phyloP scores from a whole-genome alignment of 2,797 vertebrate genomes.

The Mionectes olivaceus region DNA sequence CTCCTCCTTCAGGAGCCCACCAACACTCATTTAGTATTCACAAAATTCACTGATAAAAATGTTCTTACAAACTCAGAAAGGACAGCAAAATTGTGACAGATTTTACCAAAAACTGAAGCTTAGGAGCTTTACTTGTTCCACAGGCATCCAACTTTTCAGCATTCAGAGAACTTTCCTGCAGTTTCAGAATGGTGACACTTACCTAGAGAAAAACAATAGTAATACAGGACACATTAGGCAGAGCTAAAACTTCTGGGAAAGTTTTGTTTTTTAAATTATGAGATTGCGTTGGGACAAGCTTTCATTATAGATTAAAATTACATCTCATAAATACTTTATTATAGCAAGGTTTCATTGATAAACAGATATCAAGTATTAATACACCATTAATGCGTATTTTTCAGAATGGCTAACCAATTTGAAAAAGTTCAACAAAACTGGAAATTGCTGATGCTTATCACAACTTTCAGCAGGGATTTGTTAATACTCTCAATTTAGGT shows the following conservation, averaged over 20 bases:
- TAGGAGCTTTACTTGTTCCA: slow-evolving; percentile 5
- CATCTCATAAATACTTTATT: slow-evolving; percentile 31
- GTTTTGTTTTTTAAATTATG: neutral
- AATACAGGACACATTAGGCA: neutral
- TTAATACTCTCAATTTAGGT: neutral
- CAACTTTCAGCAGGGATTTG: neutral
- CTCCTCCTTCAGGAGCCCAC: neutral
- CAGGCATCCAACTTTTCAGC: neutral
- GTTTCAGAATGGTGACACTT: slow-evolving; percentile 63
- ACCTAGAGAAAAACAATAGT: slow-evolving; percentile 58
- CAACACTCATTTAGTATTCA: neutral
- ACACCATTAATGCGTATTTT: neutral
- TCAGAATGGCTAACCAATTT: slow-evolving; percentile 22
- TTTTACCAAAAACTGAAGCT: neutral
- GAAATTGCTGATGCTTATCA: slow-evolving; percentile 51
- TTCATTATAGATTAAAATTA: slow-evolving; percentile 35
- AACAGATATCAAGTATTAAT: slow-evolving; percentile 53
- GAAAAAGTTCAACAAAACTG: slow-evolving; percentile 26
- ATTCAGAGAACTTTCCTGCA: neutral
- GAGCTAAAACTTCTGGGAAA: neutral
- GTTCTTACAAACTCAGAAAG: neutral
- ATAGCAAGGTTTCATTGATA: slow-evolving; percentile 20
- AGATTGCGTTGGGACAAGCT: neutral
- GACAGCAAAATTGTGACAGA: neutral
- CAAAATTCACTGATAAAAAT: neutral